phyloP scores from a whole-genome alignment of 2,113 vertebrate genomes.

The Helogale parvula region DNA sequence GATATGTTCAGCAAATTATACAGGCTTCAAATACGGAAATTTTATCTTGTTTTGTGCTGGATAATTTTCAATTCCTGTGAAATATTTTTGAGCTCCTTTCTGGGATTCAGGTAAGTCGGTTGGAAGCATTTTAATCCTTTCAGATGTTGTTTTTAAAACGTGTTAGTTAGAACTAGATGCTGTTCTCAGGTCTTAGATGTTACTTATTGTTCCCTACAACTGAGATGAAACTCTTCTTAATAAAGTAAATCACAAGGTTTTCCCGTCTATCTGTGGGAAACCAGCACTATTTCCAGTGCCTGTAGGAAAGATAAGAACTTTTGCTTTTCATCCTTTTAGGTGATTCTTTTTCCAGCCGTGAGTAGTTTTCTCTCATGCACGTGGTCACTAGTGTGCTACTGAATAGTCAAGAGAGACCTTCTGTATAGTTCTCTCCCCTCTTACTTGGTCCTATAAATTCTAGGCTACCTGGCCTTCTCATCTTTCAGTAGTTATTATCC shows the following conservation, averaged over 20 bases:
- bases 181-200: not conserved
- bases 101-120: not conserved
- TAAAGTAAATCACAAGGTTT: not conserved
- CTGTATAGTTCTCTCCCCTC: not conserved
- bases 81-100: not conserved
- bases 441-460: not conserved
- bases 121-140: not conserved
- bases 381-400: not conserved
- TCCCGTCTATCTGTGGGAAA: rapidly evolving
- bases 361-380: not conserved
- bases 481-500: not conserved
- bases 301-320: not conserved
- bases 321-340: not conserved
- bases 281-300: not conserved
- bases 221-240: not conserved
- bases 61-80: not conserved
- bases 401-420: not conserved
- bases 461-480: not conserved
- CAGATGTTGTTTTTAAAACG: not conserved
- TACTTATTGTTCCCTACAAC: not conserved
- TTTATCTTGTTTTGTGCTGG: not conserved
- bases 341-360: not conserved
- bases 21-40: not conserved
- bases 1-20: not conserved
- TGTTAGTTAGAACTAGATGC: not conserved